Evolutionary conservation across 1,140 invertebrate genomes (phyloP), one percentile per base, ranked within the genome.

Genomic region (Aphidius gifuensis): DNA sequence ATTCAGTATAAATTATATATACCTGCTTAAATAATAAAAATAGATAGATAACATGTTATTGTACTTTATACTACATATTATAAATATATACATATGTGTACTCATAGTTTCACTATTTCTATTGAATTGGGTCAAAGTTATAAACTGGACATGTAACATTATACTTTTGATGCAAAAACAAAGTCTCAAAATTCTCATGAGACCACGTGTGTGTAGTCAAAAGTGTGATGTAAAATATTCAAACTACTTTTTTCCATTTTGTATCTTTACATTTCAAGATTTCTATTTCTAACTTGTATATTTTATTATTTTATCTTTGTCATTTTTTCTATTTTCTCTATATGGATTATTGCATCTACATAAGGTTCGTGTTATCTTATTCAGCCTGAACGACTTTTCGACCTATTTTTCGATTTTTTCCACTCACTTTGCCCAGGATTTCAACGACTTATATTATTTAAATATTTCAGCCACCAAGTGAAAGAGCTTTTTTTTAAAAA

Each of bases 281-380:
- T 32, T 32, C 23, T 32, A 32, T 32, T 32, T 32, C 23, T 32
- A 32, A 32, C 23, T 32, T 32, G 1, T 32, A 11, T 40, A 9
- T 11, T 2, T 44, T 44, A 44, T 44, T 44, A 7, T 11, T 7
- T 44, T 11, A 44, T 44, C 4, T 5, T 9, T 40, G 9, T 21
- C 39, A 42, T 16, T 40, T 55, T n/a, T 21, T 51, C 55, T 44
- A 46, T 50, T 9, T n/a, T 59, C 53, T 43, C 58, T 46, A 63
- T 46, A 63, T 59, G 50, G 53, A 58, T 63, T 63, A 61, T 63
- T 66, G 65, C 65, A 61, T 63, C 65, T 61, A 60, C 58, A 63
- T 66, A 63, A 59, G 23, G 59, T 64, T 55, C 42, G 47, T 44
- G 59, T 60, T 50, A 49, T 54, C 59, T 60, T 60, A 60, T 60